Evolutionary conservation across 2,797 vertebrate genomes (phyloP), one percentile per base, ranked within the genome.

Genomic region (Lacerta bilineata): DNA sequence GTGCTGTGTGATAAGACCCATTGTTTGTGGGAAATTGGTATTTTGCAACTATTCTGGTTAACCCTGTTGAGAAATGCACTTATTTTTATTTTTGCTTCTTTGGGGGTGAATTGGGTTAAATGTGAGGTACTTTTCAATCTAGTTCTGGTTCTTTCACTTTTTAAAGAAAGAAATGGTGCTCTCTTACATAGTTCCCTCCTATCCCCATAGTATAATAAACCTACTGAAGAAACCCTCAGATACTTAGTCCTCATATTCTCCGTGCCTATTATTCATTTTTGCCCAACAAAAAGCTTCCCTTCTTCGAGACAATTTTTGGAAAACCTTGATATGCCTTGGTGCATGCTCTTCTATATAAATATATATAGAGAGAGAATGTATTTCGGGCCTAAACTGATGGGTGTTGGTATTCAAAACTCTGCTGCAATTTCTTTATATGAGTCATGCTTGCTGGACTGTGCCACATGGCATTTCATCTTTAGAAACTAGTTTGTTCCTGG

Each of bases 401-500:
- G 29, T 2, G 8, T 27, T 50, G 20, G 6, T 59, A 55, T 33
- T 71, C 3, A 64, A 25, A 50, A 80, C 17, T 17, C 11, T 25
- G 64, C 23, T 80, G 64, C 39, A 17, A 11, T 25, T 33, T 74
- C 43, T 80, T 55, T 25, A 11, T 1, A 55, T 74, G 78, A 80
- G 27, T 87, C 86, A 81, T 74, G 23, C 20, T 71, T 39, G 18
- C 39, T 50, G 66, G 27, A 86, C 46, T 74, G 46, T 46, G 17
- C 50, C 33, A 68, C 5, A 29, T 75, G 69, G 10, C 68, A 87
- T 80, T 80, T 61, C 27, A 80, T 81, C 4, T 64, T 76, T 82
- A 27, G 20, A 66, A 82, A 87, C 17, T 46, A 87, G 46, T 46
- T 87, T 61, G 41, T 78, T 69, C 75, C 29, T 79, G 75, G 11